Evolutionary conservation across 2,888 invertebrate species (phyloP), one percentile per base, ranked within the genome.

Genomic region (Microctonus hyperodae): DNA sequence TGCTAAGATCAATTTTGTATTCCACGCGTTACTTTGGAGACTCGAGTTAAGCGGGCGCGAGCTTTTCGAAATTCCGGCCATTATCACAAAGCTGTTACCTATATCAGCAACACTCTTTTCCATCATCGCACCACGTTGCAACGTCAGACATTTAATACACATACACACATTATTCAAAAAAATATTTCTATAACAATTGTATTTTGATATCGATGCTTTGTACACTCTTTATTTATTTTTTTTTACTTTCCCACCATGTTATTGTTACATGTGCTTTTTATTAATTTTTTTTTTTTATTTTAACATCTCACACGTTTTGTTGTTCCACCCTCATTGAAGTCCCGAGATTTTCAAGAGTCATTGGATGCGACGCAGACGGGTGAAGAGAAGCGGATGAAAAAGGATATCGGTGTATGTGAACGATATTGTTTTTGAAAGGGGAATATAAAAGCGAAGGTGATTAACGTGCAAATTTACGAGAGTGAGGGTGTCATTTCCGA

Each of bases 1-100:
- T 76, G 78, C 76, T 80, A 80, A 80, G 80, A 79, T 79, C 78
- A 78, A 80, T 79, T 80, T 80, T 79, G 79, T 80, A 80, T 80
- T 80, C 80, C 73, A 75, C 69, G 75, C 80, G 76, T 79, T 79
- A 79, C 80, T 77, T 78, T 76, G 74, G 72, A 78, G 78, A 75
- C 75, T 77, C 74, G 70, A 77, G 78, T 78, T 79, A 78, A 79
- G 80, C 75, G 56, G 57, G 16, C 64, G 72, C 73, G 75, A 78
- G 80, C 77, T 80, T 80, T 80, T 77, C 76, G 74, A 77, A 79
- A 79, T 79, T 79, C 76, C 73, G 64, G 65, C 78, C 76, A 78
- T 80, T 78, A 80, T 75, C 72, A 72, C 70, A 64, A 72, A 70
- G 71, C 70, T 73, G 70, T 72, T 70, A 70, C 68, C 70, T 65